phyloP scores from a whole-genome alignment of 2,888 invertebrate genomes.

The Scrobipalpa atriplicella region DNA sequence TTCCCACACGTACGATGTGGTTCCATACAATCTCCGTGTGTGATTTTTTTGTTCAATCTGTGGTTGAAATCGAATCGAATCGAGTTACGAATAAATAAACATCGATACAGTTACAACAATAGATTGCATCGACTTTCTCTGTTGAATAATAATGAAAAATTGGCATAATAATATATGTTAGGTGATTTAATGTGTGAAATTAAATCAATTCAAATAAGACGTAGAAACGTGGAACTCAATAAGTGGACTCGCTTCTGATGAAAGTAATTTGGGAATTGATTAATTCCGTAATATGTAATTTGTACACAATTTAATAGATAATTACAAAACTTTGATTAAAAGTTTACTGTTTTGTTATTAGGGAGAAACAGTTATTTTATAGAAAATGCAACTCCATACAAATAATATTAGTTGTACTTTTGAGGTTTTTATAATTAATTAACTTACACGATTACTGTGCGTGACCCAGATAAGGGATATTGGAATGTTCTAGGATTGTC shows the following conservation, averaged over 20 bases:
- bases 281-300: constrained; percentile 12
- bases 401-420: background rate
- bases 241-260: background rate
- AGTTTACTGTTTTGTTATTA: background rate
- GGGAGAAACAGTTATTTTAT: background rate
- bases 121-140: constrained; percentile 34
- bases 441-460: too few species aligned
- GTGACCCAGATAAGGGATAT: too few species aligned
- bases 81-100: constrained; percentile 61
- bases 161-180: constrained; percentile 28
- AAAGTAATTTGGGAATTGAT: constrained; percentile 21
- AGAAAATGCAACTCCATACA: background rate
- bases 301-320: background rate
- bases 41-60: constrained; percentile 49
- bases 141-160: constrained; percentile 28
- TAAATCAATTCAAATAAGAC: constrained; percentile 23
- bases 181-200: constrained; percentile 28
- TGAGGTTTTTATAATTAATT: too few species aligned
- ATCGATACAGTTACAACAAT: constrained; percentile 56
- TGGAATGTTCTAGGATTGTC: too few species aligned
- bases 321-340: constrained; percentile 15
- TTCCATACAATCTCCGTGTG: constrained; percentile 56
- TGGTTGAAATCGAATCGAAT: constrained; percentile 64
- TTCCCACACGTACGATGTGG: constrained; percentile 40
- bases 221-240: constrained; percentile 6